A percentile compares a stretch with the other conserved stretches of the same genome.
These are phyloP conservation scores for Tetrax tetrax DNA, from an alignment of 2,113 vertebrate genomes.

Conservation along the genomic window DNA sequence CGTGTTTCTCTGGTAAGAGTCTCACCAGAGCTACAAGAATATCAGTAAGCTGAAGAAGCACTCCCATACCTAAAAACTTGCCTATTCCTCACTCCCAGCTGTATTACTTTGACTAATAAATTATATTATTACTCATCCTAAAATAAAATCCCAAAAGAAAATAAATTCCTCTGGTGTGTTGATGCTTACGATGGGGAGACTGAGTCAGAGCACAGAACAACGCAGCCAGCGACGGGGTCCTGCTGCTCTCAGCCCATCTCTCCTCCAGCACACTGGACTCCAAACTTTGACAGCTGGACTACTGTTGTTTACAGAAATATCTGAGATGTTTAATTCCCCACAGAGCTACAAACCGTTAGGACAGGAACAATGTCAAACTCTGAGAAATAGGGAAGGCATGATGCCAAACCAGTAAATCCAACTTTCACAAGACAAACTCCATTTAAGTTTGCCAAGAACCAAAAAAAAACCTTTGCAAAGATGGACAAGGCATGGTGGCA, in stretches of 20 bases:
- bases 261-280: not conserved
- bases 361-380: slow-evolving; percentile 24
- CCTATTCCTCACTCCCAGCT: not conserved
- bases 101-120: not conserved
- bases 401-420: not conserved
- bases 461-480: not conserved
- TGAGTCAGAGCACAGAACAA: not conserved
- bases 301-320: slow-evolving; percentile 37
- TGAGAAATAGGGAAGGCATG: not conserved
- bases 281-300: not conserved
- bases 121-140: not conserved
- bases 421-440: not conserved
- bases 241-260: not conserved
- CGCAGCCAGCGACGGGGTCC: not conserved
- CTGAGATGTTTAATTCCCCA: not conserved
- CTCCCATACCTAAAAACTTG: not conserved
- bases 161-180: not conserved
- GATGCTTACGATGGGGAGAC: not conserved
- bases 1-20: not conserved
- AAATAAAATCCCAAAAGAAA: not conserved
- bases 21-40: not conserved
- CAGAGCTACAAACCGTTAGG: not conserved
- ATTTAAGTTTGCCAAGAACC: not conserved
- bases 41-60: not conserved
- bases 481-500: not conserved